A percentile compares a stretch with the other conserved stretches of the same genome.
Conservation (phyloP, 1,140 invertebrate species). For the Mactra quadrangularis region DNA sequence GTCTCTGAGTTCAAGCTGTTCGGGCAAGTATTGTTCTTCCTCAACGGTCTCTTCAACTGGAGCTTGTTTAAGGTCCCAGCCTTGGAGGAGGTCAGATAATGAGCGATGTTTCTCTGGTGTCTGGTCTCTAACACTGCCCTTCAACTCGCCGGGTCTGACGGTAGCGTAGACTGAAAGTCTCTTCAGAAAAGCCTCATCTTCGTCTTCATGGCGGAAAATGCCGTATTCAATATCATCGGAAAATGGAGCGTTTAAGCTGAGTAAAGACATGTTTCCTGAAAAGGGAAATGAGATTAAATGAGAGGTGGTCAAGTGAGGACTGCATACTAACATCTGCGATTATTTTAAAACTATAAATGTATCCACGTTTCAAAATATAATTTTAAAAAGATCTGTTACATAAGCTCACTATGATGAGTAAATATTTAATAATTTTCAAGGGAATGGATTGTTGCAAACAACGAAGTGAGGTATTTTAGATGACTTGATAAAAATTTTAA, state of each 20-base stretch:
- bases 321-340: no score
- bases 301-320: no score
- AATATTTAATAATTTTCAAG: no score
- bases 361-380: no score
- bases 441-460: no score
- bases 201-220: slow-evolving; percentile 17
- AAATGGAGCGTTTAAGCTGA: neutral
- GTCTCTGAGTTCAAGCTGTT: slow-evolving; percentile 39
- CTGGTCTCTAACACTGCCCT: neutral
- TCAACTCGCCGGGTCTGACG: slow-evolving; percentile 39
- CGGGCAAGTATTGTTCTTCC: neutral
- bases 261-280: slow-evolving; percentile 6
- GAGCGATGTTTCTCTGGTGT: neutral
- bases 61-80: slow-evolving; percentile 10
- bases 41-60: neutral
- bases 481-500: no score
- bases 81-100: slow-evolving; percentile 36
- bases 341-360: no score
- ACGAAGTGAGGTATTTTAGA: no score
- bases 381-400: no score
- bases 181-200: slow-evolving; percentile 42
- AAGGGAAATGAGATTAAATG: no score
- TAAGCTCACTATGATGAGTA: no score
- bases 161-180: slow-evolving; percentile 47
- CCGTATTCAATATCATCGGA: slow-evolving; percentile 18